Percentiles rank a stretch among this genome's conserved stretches.
These are phyloP conservation scores for Spodoptera littoralis DNA, from an alignment of 2,888 invertebrate genomes.

Conservation along the genomic window DNA sequence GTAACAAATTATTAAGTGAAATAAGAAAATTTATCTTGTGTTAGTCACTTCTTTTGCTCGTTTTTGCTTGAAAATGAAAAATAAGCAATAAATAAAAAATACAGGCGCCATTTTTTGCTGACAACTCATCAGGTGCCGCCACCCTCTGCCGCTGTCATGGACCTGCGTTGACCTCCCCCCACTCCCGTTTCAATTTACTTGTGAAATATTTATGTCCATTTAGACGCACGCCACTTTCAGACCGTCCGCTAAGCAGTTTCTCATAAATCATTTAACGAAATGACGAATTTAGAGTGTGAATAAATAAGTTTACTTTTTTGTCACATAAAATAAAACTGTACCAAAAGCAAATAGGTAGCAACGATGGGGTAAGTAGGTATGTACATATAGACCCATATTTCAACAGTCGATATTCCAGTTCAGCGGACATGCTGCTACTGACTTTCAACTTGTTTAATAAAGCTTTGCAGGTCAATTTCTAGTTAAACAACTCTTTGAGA, in stretches of 20 bases:
- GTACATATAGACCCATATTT: background rate
- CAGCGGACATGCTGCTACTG: background rate
- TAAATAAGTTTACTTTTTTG: conserved; percentile 54
- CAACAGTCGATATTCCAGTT: background rate
- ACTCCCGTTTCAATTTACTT: conserved; percentile 66
- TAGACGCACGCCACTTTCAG: conserved; percentile 63
- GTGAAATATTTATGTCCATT: conserved; percentile 72
- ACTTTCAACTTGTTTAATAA: conserved; percentile 20
- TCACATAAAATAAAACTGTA: conserved; percentile 14
- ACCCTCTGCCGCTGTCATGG: conserved; percentile 20
- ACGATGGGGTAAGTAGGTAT: background rate
- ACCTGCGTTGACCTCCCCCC: conserved; percentile 31
- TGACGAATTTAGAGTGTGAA: conserved; percentile 56
- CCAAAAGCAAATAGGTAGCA: background rate
- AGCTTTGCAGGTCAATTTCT: conserved; percentile 3
- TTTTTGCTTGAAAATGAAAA: conserved; percentile 35
- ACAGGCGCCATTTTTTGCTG: conserved; percentile 40
- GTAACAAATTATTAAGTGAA: conserved; percentile 30
- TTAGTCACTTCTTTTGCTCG: conserved; percentile 16
- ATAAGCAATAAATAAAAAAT: conserved; percentile 41
- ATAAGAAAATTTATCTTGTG: conserved; percentile 35
- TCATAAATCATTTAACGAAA: conserved; percentile 63
- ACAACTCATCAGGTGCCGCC: conserved; percentile 47
- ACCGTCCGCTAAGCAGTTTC: conserved; percentile 54
- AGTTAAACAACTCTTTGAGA: conserved; percentile 20